These are phyloP conservation scores for Drosophila albomicans DNA, from an alignment of 1,140 invertebrate genomes.

Conservation along the genomic window DNA sequence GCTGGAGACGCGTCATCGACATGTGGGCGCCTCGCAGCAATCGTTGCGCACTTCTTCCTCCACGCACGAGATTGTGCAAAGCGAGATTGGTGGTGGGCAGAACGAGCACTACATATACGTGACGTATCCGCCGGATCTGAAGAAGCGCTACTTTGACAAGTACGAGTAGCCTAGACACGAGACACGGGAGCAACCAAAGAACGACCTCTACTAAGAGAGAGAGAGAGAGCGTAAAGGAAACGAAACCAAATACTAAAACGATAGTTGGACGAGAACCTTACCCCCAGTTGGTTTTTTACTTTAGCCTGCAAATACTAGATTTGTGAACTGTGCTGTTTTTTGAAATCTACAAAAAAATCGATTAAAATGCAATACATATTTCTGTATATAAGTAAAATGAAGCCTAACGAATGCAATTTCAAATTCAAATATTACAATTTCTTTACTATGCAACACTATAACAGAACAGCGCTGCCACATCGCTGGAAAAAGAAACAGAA, in stretches of 20 bases:
- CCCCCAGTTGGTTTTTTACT: conserved; percentile 53
- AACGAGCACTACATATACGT: conserved; percentile 93
- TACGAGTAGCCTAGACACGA: conserved; percentile 84
- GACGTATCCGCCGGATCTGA: conserved; percentile 93
- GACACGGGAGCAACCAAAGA: conserved; percentile 57
- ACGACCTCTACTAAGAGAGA: conserved; percentile 27
- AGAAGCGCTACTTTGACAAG: conserved; percentile 92
- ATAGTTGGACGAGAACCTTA: conserved; percentile 20
- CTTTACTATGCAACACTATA: neutral
- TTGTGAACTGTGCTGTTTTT: conserved; percentile 82
- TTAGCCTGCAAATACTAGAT: conserved; percentile 80
- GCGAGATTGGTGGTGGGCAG: conserved; percentile 79
- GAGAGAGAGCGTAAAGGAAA: conserved; percentile 16
- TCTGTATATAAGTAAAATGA: conserved; percentile 60
- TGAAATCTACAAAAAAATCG: conserved; percentile 63
- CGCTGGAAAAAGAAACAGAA: neutral
- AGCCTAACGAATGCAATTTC: neutral
- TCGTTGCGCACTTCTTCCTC: conserved; percentile 77
- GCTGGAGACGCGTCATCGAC: conserved; percentile 75
- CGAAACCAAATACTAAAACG: conserved; percentile 36
- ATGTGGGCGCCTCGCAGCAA: conserved; percentile 79
- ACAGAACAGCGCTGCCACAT: neutral
- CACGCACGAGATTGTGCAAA: conserved; percentile 80
- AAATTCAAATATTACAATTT: neutral
- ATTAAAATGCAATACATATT: conserved; percentile 74